Evolutionary conservation across 2,113 vertebrate genomes (phyloP).

Genomic region (Tenebrosternarchus preto): DNA sequence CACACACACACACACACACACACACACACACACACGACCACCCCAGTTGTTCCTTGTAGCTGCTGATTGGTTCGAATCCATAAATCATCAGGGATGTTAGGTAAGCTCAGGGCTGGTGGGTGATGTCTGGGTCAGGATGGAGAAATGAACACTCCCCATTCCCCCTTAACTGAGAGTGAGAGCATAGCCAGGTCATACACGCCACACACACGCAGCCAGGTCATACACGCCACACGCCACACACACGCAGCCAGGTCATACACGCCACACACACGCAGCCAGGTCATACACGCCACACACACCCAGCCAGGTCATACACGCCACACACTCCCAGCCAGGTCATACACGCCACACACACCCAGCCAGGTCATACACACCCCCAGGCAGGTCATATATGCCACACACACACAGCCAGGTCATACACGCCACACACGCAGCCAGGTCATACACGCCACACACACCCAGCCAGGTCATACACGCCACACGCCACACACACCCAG

Average conservation of each 20-base stretch:
- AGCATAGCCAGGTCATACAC: constrained; percentile 39
- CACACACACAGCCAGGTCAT: constrained; percentile 41
- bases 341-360: constrained; percentile 40
- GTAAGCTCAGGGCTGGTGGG: constrained; percentile 23
- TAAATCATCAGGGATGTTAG: constrained; percentile 57
- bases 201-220: constrained; percentile 36
- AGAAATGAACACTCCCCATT: constrained; percentile 22
- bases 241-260: constrained; percentile 35
- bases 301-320: too few relatives aligned
- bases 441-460: constrained; percentile 43
- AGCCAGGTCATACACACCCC: too few relatives aligned
- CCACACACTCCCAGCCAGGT: constrained; percentile 32
- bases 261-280: constrained; percentile 41
- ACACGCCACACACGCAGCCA: constrained; percentile 44
- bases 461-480: constrained; percentile 33
- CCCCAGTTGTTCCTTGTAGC: constrained; percentile 53
- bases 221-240: constrained; percentile 49
- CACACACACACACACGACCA: constrained; percentile 22
- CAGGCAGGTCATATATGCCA: constrained; percentile 42
- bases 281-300: constrained; percentile 45
- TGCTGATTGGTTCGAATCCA: constrained; percentile 59
- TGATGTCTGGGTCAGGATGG: constrained; percentile 35
- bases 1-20: constrained; percentile 15
- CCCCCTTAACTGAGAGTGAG: constrained; percentile 10
- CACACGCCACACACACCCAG: constrained; percentile 44